A percentile compares a stretch with the other conserved stretches of the same genome.
phyloP scores from a whole-genome alignment of 2,888 invertebrate genomes.

The Apodemia duryi region DNA sequence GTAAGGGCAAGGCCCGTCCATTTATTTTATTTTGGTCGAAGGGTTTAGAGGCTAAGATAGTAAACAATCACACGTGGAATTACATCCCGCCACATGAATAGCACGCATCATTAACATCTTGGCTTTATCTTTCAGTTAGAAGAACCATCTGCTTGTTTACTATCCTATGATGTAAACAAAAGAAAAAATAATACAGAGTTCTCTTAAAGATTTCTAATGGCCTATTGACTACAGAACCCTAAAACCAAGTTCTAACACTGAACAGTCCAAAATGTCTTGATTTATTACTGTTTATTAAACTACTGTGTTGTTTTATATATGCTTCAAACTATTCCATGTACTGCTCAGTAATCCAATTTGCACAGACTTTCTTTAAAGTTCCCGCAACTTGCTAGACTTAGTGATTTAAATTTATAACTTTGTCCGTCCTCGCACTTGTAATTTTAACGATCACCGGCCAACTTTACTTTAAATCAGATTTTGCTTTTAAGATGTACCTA shows the following conservation, averaged over 20 bases:
- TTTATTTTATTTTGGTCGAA: too few relatives aligned
- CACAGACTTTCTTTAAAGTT: slow-evolving; percentile 52
- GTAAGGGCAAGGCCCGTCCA: too few relatives aligned
- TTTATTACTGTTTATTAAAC: slow-evolving; percentile 9
- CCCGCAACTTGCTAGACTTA: slow-evolving; percentile 55
- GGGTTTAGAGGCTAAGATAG: too few relatives aligned
- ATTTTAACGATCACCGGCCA: slow-evolving; percentile 59
- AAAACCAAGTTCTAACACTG: background rate
- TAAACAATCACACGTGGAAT: too few relatives aligned
- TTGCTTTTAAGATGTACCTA: slow-evolving; percentile 48
- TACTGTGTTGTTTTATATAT: slow-evolving; percentile 28
- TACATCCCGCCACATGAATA: too few relatives aligned
- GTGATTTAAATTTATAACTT: slow-evolving; percentile 76
- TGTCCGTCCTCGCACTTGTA: slow-evolving; percentile 52
- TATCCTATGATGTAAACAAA: too few relatives aligned
- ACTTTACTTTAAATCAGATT: slow-evolving; percentile 60
- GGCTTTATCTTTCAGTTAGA: too few relatives aligned
- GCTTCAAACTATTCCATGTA: slow-evolving; percentile 55
- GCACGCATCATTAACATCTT: too few relatives aligned
- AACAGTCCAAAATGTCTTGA: background rate
- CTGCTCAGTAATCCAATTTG: slow-evolving; percentile 67
- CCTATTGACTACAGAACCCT: background rate
- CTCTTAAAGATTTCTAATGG: too few relatives aligned
- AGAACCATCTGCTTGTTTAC: too few relatives aligned
- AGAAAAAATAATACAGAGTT: too few relatives aligned